Conservation (phyloP, 2,113 vertebrate species). For the Tupaia tana region DNA sequence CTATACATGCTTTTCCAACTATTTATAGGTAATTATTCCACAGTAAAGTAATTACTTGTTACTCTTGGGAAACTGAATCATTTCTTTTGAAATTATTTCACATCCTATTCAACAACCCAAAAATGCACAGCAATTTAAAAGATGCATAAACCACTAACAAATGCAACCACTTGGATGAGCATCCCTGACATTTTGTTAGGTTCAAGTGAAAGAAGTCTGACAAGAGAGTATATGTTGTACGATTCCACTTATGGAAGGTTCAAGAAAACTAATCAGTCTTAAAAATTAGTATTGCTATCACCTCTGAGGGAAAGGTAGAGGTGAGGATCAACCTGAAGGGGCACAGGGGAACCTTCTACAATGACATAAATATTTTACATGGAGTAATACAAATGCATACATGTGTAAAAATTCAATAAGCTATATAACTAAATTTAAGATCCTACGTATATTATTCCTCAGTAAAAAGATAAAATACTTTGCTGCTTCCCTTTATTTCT, state of each 20-base stretch:
- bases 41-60: neutral
- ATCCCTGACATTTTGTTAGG: neutral
- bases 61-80: neutral
- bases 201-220: neutral
- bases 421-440: neutral
- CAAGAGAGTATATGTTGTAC: neutral
- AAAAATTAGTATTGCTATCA: neutral
- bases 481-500: neutral
- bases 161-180: neutral
- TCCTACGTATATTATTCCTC: neutral
- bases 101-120: neutral
- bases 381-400: neutral
- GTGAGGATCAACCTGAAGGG: neutral
- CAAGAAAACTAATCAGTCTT: neutral
- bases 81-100: conserved; percentile 30
- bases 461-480: neutral
- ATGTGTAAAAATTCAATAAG: neutral
- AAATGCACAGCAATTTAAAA: neutral
- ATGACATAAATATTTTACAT: neutral
- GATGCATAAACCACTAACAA: neutral
- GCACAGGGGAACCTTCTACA: neutral
- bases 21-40: neutral
- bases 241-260: neutral
- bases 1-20: neutral
- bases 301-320: neutral